phyloP scores from a whole-genome alignment of 1,140 invertebrate genomes.

The Eciton burchellii region DNA sequence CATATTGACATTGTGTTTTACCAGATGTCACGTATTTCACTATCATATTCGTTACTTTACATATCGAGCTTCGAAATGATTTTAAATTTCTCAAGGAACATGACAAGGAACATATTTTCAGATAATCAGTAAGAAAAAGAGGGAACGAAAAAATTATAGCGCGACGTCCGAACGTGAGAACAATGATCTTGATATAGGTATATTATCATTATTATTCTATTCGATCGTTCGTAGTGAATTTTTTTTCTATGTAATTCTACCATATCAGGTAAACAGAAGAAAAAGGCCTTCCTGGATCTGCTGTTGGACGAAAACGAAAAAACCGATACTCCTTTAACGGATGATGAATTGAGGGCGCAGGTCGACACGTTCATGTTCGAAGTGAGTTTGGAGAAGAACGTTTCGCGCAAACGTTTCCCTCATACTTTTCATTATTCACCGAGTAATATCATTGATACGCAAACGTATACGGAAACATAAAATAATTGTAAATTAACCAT shows the following conservation, averaged over 20 bases:
- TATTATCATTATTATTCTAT: too few species aligned
- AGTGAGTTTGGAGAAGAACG: constrained; percentile 85
- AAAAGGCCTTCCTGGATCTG: constrained; percentile 89
- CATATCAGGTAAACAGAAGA: constrained; percentile 80
- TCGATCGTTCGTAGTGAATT: background rate
- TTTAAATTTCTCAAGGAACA: too few species aligned
- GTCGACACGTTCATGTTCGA: constrained; percentile 93
- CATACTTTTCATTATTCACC: background rate
- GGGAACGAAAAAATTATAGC: too few species aligned
- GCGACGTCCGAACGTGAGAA: too few species aligned
- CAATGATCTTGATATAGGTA: too few species aligned
- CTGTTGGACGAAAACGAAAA: constrained; percentile 87
- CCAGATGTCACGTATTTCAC: too few species aligned
- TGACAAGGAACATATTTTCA: too few species aligned
- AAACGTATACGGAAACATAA: background rate
- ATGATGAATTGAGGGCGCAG: constrained; percentile 90
- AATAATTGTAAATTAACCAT: constrained; percentile 21
- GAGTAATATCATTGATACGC: background rate
- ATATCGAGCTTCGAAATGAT: too few species aligned
- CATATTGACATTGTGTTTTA: too few species aligned
- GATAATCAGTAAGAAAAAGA: too few species aligned
- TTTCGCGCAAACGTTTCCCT: background rate
- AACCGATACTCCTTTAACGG: constrained; percentile 86
- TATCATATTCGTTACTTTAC: too few species aligned
- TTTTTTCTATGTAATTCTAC: background rate